A percentile compares a stretch with the other conserved stretches of the same genome.
phyloP scores from a whole-genome alignment of 2,113 vertebrate genomes.

The Apodemus speciosus region DNA sequence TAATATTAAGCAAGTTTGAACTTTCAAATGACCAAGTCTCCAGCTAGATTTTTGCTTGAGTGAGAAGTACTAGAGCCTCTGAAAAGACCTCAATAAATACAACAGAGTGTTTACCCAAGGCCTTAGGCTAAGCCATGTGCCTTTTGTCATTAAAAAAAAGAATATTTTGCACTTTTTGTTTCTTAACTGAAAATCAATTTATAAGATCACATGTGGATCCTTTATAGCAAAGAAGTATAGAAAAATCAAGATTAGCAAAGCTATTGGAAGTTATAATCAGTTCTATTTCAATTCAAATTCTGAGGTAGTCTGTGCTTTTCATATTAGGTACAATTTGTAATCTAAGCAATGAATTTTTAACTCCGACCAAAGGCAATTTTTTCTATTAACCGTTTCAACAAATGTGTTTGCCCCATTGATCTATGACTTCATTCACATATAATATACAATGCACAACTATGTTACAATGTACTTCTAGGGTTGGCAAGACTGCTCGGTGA shows the following conservation, averaged over 20 bases:
- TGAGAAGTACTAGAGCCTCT: not conserved
- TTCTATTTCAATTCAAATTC: constrained; percentile 38
- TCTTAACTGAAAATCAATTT: constrained; percentile 51
- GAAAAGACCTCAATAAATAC: not conserved
- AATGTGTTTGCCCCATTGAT: not conserved
- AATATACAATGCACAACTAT: not conserved
- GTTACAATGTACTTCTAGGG: constrained; percentile 1
- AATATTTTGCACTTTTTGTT: not conserved
- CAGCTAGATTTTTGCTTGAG: not conserved
- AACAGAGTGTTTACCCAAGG: not conserved
- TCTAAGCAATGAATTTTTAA: constrained; percentile 18
- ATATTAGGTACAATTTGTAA: not conserved
- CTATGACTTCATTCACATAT: not conserved
- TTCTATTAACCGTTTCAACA: constrained; percentile 10
- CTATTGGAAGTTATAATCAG: constrained; percentile 18
- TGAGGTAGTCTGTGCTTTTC: constrained; percentile 12
- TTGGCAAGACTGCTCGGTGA: too few species aligned
- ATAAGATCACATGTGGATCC: constrained; percentile 12
- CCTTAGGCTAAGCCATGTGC: not conserved
- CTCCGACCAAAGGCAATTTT: not conserved
- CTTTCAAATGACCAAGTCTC: not conserved
- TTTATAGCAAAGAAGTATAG: constrained; percentile 49
- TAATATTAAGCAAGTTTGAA: not conserved
- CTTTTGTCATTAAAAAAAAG: constrained; percentile 35
- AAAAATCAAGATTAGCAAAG: constrained; percentile 50